phyloP scores from a whole-genome alignment of 2,888 invertebrate species.

The Neuroscelio doddi region DNA sequence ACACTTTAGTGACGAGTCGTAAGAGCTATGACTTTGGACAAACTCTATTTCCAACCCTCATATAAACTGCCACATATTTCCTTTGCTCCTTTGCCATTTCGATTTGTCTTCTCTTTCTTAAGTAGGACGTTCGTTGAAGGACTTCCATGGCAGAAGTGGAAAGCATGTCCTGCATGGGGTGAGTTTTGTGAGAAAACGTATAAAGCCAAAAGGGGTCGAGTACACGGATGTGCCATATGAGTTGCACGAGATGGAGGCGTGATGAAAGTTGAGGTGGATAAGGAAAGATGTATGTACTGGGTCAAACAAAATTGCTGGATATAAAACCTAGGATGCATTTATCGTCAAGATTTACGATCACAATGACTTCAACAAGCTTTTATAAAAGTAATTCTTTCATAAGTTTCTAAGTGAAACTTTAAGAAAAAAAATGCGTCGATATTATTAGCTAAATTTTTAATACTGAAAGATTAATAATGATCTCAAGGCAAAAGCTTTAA shows the following conservation, averaged over 20 bases:
- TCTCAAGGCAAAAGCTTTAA: too few species aligned
- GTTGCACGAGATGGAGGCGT: slow-evolving; percentile 13
- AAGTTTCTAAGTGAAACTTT: too few species aligned
- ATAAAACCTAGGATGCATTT: neutral
- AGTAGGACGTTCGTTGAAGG: slow-evolving; percentile 15
- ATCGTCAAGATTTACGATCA: neutral
- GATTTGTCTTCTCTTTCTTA: too few species aligned
- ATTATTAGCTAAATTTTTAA: too few species aligned
- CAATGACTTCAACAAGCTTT: neutral
- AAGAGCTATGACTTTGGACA: slow-evolving; percentile 24
- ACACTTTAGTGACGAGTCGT: neutral
- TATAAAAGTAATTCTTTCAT: neutral
- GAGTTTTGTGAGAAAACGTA: slow-evolving; percentile 7
- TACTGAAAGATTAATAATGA: too few species aligned
- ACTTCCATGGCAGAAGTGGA: too few species aligned
- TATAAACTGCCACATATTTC: too few species aligned
- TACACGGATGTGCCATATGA: slow-evolving; percentile 12
- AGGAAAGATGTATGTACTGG: slow-evolving; percentile 4
- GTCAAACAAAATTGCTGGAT: slow-evolving; percentile 3
- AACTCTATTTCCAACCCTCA: slow-evolving; percentile 19
- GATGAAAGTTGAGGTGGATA: slow-evolving; percentile 5
- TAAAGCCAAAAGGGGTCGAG: neutral
- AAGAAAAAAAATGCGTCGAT: too few species aligned
- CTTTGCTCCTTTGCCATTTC: too few species aligned
- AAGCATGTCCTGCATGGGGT: neutral